These are phyloP conservation scores for Drosophila percnosoma DNA, from an alignment of 2,888 invertebrate species.

Conservation along the genomic window DNA sequence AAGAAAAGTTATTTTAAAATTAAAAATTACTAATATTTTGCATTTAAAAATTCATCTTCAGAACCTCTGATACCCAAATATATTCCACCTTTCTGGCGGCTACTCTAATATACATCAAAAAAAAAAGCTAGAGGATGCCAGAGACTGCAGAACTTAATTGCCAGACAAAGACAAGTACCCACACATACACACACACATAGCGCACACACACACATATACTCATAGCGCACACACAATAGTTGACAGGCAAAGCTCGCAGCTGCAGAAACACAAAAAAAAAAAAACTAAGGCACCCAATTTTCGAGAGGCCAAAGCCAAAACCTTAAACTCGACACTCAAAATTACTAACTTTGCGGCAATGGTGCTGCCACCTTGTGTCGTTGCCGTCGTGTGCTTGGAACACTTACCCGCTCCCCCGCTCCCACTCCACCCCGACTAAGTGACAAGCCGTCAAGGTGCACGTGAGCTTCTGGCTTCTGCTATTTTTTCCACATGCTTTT, in stretches of 20 bases:
- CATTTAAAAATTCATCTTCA: background rate
- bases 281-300: background rate
- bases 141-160: slow-evolving; percentile 40
- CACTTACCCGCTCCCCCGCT: background rate
- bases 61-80: background rate
- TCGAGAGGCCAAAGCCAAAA: slow-evolving; percentile 16
- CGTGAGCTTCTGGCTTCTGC: slow-evolving; percentile 35
- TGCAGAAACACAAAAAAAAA: slow-evolving; percentile 2
- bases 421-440: slow-evolving; percentile 6
- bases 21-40: background rate
- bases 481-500: slow-evolving; percentile 1
- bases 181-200: background rate
- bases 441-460: slow-evolving; percentile 55
- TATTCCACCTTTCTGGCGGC: background rate
- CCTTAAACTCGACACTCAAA: slow-evolving; percentile 36
- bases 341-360: slow-evolving; percentile 62
- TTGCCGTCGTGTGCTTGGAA: slow-evolving; percentile 12
- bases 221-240: slow-evolving; percentile 21
- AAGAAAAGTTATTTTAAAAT: background rate
- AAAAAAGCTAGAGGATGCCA: slow-evolving; percentile 2
- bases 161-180: slow-evolving; percentile 29
- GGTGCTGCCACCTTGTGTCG: slow-evolving; percentile 37
- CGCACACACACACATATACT: slow-evolving; percentile 4
- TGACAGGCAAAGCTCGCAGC: slow-evolving; percentile 16
- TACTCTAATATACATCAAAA: background rate